These are phyloP conservation scores for Andrena camellia DNA, from an alignment of 2,888 invertebrate genomes.

Conservation along the genomic window DNA sequence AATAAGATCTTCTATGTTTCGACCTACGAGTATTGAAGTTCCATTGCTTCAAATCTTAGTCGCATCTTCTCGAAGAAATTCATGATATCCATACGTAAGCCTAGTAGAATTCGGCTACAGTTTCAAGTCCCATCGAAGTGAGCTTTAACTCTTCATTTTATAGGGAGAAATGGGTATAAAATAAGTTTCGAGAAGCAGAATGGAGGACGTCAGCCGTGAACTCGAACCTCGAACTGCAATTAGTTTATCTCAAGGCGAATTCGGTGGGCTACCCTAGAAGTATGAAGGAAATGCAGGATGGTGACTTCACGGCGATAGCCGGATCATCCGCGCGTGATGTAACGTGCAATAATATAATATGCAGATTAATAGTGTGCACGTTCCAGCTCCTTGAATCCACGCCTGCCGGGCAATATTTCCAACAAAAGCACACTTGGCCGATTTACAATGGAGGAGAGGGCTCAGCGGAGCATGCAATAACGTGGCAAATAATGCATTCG, in stretches of 20 bases:
- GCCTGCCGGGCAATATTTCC: slow-evolving; percentile 33
- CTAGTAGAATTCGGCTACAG: no score
- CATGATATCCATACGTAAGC: no score
- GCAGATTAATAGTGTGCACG: slow-evolving; percentile 46
- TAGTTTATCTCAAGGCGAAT: background rate
- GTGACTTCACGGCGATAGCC: background rate
- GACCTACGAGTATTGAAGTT: no score
- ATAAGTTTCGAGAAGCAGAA: no score
- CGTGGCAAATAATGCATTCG: slow-evolving; percentile 56
- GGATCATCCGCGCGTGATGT: slow-evolving; percentile 36
- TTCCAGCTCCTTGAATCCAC: slow-evolving; percentile 41
- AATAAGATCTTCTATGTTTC: no score
- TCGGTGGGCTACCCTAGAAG: background rate
- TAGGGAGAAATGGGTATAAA: no score
- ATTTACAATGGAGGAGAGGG: slow-evolving; percentile 72
- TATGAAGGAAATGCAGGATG: background rate
- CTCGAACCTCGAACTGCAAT: background rate
- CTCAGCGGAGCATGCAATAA: slow-evolving; percentile 50
- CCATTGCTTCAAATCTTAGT: no score
- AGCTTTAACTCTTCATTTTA: no score
- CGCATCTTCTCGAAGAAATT: no score
- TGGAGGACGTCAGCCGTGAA: no score
- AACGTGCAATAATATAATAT: slow-evolving; percentile 41
- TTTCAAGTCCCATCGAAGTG: no score
- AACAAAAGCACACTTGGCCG: slow-evolving; percentile 66